A percentile compares a stretch with the other conserved stretches of the same genome.
phyloP scores from a whole-genome alignment of 2,888 invertebrate genomes.

The Nomada ferruginata region DNA sequence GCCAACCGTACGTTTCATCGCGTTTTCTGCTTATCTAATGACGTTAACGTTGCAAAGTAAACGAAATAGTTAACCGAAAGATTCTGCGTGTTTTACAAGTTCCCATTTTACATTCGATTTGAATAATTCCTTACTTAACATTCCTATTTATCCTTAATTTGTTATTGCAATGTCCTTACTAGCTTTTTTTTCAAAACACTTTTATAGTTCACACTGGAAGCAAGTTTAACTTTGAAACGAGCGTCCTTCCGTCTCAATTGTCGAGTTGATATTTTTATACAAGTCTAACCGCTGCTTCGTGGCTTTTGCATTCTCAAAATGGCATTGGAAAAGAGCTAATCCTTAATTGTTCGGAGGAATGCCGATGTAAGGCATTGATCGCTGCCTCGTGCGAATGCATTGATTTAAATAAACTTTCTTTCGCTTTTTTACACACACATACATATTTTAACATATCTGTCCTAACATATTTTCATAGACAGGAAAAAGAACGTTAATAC shows the following conservation, averaged over 20 bases:
- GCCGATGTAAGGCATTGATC: neutral
- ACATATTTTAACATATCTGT: too few species aligned
- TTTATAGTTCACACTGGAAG: too few species aligned
- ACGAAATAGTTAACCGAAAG: neutral
- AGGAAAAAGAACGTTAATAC: too few species aligned
- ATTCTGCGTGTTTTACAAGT: neutral
- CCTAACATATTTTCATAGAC: too few species aligned
- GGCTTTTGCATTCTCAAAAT: neutral
- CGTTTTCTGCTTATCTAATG: neutral
- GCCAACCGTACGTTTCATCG: neutral
- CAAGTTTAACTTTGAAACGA: too few species aligned
- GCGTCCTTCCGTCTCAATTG: too few species aligned
- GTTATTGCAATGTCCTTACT: too few species aligned
- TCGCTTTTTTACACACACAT: neutral
- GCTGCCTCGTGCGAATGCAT: conserved; percentile 4
- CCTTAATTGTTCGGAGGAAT: neutral
- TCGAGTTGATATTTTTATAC: too few species aligned
- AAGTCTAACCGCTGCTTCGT: neutral
- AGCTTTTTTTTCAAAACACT: too few species aligned
- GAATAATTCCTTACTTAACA: too few species aligned
- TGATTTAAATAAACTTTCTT: neutral
- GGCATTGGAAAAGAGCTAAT: neutral
- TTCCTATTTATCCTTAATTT: too few species aligned
- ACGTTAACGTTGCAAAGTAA: neutral
- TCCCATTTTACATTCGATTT: too few species aligned